Evolutionary conservation across 2,797 vertebrate species (phyloP).

Genomic region (Enoplosus armatus): DNA sequence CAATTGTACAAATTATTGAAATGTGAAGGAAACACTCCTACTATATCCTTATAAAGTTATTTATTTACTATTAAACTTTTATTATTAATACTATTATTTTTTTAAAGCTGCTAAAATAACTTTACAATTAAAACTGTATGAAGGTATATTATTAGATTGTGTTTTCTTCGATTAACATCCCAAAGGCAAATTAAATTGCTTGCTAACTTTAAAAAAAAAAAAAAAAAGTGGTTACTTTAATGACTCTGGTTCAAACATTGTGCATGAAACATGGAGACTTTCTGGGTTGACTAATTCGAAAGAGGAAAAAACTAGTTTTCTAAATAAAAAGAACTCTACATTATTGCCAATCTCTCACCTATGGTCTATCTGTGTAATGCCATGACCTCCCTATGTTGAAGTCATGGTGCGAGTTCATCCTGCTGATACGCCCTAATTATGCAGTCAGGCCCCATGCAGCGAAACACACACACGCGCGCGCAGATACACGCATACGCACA

Average conservation of each 20-base stretch:
- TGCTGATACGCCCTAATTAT: conserved; percentile 69
- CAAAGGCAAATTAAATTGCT: no score
- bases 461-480: conserved; percentile 49
- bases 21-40: background rate
- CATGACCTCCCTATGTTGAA: conserved; percentile 62
- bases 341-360: conserved; percentile 14
- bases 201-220: no score
- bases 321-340: background rate
- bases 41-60: background rate
- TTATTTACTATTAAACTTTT: no score
- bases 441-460: conserved; percentile 60
- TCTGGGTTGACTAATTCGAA: background rate
- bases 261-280: background rate
- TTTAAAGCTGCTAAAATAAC: no score
- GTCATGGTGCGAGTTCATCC: conserved; percentile 57
- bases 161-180: background rate
- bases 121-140: background rate
- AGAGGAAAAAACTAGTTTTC: background rate
- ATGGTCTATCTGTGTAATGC: conserved; percentile 46
- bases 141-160: background rate
- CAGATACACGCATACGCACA: background rate
- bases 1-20: background rate
- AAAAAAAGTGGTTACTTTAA: conserved; percentile 20
- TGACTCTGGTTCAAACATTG: background rate
- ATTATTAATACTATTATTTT: no score